Evolutionary conservation across 2,888 invertebrate species (phyloP).

Genomic region (Metellina segmentata): DNA sequence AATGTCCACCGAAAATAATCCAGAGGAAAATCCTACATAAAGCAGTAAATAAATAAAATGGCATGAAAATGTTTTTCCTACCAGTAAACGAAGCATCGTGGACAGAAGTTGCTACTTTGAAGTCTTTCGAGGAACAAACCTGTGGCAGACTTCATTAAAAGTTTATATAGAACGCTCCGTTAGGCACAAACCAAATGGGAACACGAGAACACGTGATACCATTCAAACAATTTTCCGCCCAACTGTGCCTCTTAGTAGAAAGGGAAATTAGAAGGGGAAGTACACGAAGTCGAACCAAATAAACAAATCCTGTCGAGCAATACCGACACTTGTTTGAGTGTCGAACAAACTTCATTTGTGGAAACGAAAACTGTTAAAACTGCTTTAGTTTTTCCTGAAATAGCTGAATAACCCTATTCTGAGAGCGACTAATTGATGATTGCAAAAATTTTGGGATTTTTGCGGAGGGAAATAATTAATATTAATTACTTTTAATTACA

Average conservation of each 20-base stretch:
- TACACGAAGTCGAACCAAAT: no score
- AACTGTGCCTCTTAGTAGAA: not conserved
- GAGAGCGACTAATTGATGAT: no score
- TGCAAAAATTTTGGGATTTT: no score
- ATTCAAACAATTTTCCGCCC: constrained; percentile 8
- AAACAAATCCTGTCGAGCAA: no score
- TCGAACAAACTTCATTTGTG: no score
- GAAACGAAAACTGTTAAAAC: no score
- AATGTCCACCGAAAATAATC: not conserved
- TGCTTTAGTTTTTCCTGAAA: no score
- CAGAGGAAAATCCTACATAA: not conserved
- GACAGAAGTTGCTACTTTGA: not conserved
- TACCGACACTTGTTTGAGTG: no score
- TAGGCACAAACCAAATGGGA: constrained; percentile 27
- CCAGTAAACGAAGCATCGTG: constrained; percentile 31
- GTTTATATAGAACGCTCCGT: constrained; percentile 43
- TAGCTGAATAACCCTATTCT: no score
- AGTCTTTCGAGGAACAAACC: constrained; percentile 31
- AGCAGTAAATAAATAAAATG: not conserved
- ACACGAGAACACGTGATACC: constrained; percentile 30
- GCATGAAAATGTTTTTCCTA: constrained; percentile 1
- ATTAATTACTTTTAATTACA: no score
- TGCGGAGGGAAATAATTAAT: no score
- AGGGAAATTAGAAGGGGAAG: not conserved
- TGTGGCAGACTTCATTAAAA: constrained; percentile 15